phyloP scores from a whole-genome alignment of 1,140 invertebrate species.

The Gryon sp. region DNA sequence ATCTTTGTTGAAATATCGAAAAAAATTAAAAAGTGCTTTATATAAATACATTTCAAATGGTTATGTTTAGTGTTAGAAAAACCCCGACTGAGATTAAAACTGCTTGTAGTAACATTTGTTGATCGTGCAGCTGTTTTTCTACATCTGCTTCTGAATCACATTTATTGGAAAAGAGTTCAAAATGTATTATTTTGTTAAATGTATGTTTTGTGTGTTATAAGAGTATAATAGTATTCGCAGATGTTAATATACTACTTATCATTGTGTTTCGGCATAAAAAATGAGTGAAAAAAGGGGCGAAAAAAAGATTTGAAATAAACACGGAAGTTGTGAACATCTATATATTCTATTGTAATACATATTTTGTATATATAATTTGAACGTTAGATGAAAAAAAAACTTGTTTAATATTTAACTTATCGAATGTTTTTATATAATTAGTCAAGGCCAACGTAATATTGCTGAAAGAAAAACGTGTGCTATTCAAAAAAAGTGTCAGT shows the following conservation, averaged over 20 bases:
- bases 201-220: neutral
- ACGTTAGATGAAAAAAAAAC: neutral
- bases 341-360: neutral
- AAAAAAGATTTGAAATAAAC: slow-evolving; percentile 7
- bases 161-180: slow-evolving; percentile 18
- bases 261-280: neutral
- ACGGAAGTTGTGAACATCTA: slow-evolving; percentile 1
- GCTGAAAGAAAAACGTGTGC: slow-evolving; percentile 5
- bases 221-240: slow-evolving; percentile 7
- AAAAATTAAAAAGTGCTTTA: too few relatives aligned
- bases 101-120: slow-evolving; percentile 1
- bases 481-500: slow-evolving; percentile 32
- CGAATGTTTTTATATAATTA: slow-evolving; percentile 44
- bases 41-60: too few relatives aligned
- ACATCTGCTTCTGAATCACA: slow-evolving; percentile 42
- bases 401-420: slow-evolving; percentile 32
- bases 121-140: slow-evolving; percentile 26
- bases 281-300: neutral
- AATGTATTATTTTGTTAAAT: slow-evolving; percentile 14
- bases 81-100: neutral
- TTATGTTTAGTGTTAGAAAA: too few relatives aligned
- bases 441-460: slow-evolving; percentile 5
- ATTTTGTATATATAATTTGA: slow-evolving; percentile 6
- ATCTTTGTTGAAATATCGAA: too few relatives aligned
- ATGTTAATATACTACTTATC: slow-evolving; percentile 1